phyloP scores from a whole-genome alignment of 2,113 vertebrate genomes.

The Macrotus californicus region DNA sequence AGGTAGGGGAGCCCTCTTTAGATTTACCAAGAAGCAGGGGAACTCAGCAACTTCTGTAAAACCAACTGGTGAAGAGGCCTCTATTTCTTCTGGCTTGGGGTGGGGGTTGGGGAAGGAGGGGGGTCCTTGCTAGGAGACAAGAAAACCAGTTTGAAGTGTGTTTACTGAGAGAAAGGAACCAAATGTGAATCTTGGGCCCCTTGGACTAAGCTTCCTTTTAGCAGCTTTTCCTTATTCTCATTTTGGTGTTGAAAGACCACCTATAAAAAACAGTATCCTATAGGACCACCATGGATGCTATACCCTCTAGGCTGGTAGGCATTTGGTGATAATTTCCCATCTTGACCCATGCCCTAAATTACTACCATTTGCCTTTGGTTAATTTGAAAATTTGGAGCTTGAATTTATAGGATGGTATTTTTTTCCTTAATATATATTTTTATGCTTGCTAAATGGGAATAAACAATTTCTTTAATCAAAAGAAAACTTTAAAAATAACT shows the following conservation, averaged over 20 bases:
- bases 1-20: neutral
- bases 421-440: neutral
- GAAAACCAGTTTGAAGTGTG: neutral
- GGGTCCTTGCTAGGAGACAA: neutral
- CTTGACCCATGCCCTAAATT: neutral
- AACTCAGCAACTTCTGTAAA: neutral
- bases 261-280: neutral
- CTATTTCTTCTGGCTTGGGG: neutral
- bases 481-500: neutral
- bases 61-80: neutral
- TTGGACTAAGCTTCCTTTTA: neutral
- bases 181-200: neutral
- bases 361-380: neutral
- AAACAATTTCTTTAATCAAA: neutral
- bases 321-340: neutral
- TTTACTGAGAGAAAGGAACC: neutral
- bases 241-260: conserved; percentile 13
- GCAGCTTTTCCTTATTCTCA: neutral
- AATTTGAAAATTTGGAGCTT: neutral
- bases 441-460: neutral
- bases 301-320: neutral
- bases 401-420: neutral
- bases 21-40: neutral
- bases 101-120: too few relatives aligned
- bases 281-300: neutral